phyloP scores from a whole-genome alignment of 1,140 invertebrate species.

The Arion vulgaris region DNA sequence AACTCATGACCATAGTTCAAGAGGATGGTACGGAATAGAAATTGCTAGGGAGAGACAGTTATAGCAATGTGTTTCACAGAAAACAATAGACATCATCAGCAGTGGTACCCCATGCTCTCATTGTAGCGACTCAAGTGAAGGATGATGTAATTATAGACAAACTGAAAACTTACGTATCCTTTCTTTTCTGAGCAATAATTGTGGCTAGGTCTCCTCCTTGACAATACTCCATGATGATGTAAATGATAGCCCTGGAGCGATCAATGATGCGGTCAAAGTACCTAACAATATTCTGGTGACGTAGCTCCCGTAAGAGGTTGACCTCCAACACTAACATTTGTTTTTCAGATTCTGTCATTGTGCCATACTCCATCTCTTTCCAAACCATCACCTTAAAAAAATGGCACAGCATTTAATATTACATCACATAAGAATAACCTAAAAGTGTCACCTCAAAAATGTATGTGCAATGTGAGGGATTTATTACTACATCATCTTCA shows the following conservation, averaged over 20 bases:
- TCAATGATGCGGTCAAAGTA: slow-evolving; percentile 72
- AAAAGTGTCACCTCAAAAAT: too few species aligned
- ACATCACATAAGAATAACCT: too few species aligned
- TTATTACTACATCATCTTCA: too few species aligned
- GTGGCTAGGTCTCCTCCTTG: slow-evolving; percentile 68
- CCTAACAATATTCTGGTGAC: slow-evolving; percentile 68
- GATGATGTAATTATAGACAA: too few species aligned
- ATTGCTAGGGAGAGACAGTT: too few species aligned
- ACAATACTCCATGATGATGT: slow-evolving; percentile 72
- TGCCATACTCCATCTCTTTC: slow-evolving; percentile 72
- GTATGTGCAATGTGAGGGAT: too few species aligned
- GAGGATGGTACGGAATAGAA: too few species aligned
- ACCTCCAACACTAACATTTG: slow-evolving; percentile 72
- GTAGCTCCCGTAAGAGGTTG: slow-evolving; percentile 69
- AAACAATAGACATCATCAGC: too few species aligned
- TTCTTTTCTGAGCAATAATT: slow-evolving; percentile 60
- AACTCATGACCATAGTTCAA: too few species aligned
- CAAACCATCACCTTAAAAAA: slow-evolving; percentile 65
- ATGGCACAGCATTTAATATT: background rate
- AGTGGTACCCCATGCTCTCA: too few species aligned
- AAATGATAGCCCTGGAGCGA: slow-evolving; percentile 62
- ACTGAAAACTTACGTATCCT: slow-evolving; percentile 60
- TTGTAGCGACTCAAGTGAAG: too few species aligned
- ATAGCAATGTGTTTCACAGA: too few species aligned
- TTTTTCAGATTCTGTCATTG: slow-evolving; percentile 70